phyloP scores from a whole-genome alignment of 2,888 invertebrate species.

The Gymnosoma rotundatum region DNA sequence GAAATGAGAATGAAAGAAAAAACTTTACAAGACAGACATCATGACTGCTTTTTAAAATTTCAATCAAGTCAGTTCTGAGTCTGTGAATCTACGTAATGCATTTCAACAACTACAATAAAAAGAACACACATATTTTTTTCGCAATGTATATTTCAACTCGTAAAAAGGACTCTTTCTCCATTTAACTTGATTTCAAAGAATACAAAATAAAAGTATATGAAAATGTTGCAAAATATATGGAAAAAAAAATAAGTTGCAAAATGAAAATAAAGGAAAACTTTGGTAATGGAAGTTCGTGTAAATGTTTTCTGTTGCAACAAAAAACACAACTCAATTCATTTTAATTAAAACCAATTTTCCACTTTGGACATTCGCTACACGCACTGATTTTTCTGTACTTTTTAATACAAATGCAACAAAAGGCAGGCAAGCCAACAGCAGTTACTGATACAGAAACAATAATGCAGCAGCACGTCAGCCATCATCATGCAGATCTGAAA shows the following conservation, averaged over 20 bases:
- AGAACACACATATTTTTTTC: not conserved
- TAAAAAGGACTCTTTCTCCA: conserved; percentile 57
- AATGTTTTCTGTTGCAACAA: conserved; percentile 38
- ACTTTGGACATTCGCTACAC: conserved; percentile 69
- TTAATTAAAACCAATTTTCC: conserved; percentile 74
- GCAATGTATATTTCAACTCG: conserved; percentile 35
- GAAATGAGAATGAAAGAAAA: conserved; percentile 32
- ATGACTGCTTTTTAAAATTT: conserved; percentile 68
- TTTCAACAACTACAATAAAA: conserved; percentile 47
- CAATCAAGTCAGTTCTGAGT: conserved; percentile 63
- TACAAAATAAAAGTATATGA: conserved; percentile 13
- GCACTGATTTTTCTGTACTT: conserved; percentile 59
- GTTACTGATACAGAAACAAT: conserved; percentile 19
- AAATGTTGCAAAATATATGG: conserved; percentile 35
- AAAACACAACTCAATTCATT: conserved; percentile 72
- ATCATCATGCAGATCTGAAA: conserved; percentile 45
- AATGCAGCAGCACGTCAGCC: conserved; percentile 50
- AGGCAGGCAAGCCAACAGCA: conserved; percentile 7
- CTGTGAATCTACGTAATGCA: conserved; percentile 49
- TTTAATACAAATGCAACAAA: conserved; percentile 30
- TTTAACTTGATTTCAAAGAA: conserved; percentile 55
- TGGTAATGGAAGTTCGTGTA: conserved; percentile 49
- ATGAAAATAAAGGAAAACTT: conserved; percentile 29
- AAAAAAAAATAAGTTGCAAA: conserved; percentile 21
- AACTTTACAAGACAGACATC: conserved; percentile 58